phyloP scores from a whole-genome alignment of 2,888 invertebrate species.

The Tryphoninae sp. region DNA sequence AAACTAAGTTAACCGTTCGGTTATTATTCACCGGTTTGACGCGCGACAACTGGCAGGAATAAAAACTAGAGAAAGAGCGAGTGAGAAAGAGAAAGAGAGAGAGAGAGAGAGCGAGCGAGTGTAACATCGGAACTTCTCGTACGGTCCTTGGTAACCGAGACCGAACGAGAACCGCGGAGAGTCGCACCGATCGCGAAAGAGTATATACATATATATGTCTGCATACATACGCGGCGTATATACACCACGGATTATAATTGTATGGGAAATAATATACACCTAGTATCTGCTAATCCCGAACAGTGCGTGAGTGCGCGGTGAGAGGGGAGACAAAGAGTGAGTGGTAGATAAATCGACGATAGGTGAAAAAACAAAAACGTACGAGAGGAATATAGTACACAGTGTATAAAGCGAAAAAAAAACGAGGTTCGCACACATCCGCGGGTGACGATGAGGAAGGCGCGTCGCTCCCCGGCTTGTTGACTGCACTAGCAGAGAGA shows the following conservation, averaged over 20 bases:
- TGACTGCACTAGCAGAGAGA: constrained; percentile 61
- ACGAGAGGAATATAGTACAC: constrained; percentile 32
- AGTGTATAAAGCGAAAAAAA: neutral
- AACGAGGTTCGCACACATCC: constrained; percentile 18
- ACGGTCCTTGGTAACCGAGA: constrained; percentile 62
- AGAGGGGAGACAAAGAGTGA: constrained; percentile 20
- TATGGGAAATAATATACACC: constrained; percentile 36
- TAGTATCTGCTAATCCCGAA: constrained; percentile 22
- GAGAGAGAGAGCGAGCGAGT: constrained; percentile 47
- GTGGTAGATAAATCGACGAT: constrained; percentile 11
- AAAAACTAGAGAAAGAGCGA: constrained; percentile 40
- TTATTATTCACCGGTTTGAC: constrained; percentile 34
- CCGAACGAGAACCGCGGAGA: constrained; percentile 60
- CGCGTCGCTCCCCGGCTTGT: constrained; percentile 69
- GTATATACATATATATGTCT: constrained; percentile 14
- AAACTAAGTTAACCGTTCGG: neutral
- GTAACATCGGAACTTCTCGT: constrained; percentile 25
- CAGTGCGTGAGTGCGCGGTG: constrained; percentile 14
- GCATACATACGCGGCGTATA: constrained; percentile 1
- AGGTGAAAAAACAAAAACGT: constrained; percentile 24
- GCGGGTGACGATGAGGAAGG: constrained; percentile 66
- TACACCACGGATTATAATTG: constrained; percentile 21
- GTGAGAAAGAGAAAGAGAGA: constrained; percentile 42
- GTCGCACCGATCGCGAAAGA: constrained; percentile 61
- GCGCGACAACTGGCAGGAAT: constrained; percentile 24